Evolutionary conservation across 2,888 invertebrate genomes (phyloP).

Genomic region (Latrodectus hesperus): DNA sequence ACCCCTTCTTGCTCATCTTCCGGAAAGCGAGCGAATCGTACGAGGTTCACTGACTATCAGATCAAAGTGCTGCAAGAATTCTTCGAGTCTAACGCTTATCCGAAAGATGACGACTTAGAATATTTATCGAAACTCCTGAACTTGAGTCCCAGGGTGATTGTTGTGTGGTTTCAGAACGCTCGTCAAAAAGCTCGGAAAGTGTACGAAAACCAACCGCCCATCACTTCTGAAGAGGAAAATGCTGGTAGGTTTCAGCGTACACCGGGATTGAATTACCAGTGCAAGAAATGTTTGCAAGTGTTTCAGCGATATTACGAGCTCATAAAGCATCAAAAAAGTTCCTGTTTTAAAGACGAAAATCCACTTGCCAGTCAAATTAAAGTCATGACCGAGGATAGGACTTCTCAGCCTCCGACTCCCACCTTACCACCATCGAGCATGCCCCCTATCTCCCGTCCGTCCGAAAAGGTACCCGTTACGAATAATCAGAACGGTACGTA

Average conservation of each 20-base stretch:
- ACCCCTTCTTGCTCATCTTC: constrained; percentile 73
- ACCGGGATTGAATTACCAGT: constrained; percentile 97
- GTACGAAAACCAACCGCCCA: constrained; percentile 97
- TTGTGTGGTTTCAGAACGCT: constrained; percentile 99
- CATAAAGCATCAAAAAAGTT: constrained; percentile 98
- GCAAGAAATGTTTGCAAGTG: constrained; percentile 97
- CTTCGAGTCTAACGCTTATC: constrained; percentile 99
- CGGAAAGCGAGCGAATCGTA: constrained; percentile 97
- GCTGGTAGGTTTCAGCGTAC: constrained; percentile 88
- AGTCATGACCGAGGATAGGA: constrained; percentile 74
- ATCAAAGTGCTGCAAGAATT: constrained; percentile 99
- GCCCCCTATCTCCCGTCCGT: constrained; percentile 13
- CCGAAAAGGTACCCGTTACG: constrained; percentile 22
- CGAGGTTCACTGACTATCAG: constrained; percentile 98
- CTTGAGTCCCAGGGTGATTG: constrained; percentile 97
- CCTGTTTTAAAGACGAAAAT: constrained; percentile 97
- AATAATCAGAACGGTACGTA: constrained; percentile 69
- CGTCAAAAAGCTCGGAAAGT: constrained; percentile 98
- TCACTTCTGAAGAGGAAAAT: constrained; percentile 80
- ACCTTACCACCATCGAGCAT: constrained; percentile 15
- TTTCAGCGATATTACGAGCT: constrained; percentile 99
- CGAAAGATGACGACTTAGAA: constrained; percentile 99
- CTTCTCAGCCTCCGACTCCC: constrained; percentile 49
- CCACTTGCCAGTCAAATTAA: constrained; percentile 70
- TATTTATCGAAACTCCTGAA: constrained; percentile 95